A percentile compares a stretch with the other conserved stretches of the same genome.
Evolutionary conservation across 92 coral and sea anemone species (phyloP).

Genomic region (Palythoa heliodiscus): DNA sequence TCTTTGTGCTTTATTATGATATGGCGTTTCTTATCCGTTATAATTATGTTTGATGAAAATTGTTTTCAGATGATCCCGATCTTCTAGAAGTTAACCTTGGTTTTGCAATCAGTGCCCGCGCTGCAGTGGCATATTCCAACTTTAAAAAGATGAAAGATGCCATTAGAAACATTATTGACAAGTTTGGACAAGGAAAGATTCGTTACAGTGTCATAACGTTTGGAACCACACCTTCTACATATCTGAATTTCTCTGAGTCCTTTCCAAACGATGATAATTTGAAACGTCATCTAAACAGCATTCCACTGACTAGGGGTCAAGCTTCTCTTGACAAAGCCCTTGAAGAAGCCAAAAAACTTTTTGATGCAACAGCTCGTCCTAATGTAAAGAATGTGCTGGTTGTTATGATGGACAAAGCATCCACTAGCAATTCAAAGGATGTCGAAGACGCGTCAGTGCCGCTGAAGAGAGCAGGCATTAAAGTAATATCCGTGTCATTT

Average conservation of each 20-base stretch:
- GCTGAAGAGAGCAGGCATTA: conserved; percentile 33
- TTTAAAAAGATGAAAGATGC: conserved; percentile 72
- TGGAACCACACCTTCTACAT: conserved; percentile 70
- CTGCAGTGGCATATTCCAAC: conserved; percentile 56
- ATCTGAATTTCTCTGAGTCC: conserved; percentile 63
- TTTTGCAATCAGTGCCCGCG: conserved; percentile 80
- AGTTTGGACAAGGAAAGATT: conserved; percentile 69
- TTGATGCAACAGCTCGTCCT: conserved; percentile 63
- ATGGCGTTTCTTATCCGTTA: neutral
- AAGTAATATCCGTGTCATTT: conserved; percentile 11
- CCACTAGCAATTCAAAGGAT: conserved; percentile 50
- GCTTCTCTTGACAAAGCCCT: conserved; percentile 72
- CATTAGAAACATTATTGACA: conserved; percentile 63
- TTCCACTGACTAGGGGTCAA: conserved; percentile 39
- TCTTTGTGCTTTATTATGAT: neutral
- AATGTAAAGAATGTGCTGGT: conserved; percentile 77
- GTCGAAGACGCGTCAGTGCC: conserved; percentile 48
- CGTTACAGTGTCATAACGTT: conserved; percentile 80
- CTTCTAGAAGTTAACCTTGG: conserved; percentile 75
- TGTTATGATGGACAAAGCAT: conserved; percentile 74
- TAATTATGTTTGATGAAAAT: neutral
- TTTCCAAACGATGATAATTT: conserved; percentile 46
- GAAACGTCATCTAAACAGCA: neutral
- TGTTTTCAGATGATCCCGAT: conserved; percentile 42
- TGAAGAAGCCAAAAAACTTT: conserved; percentile 69